Conservation (phyloP, 2,113 vertebrate species). For the Thoracochromis brauschi region DNA sequence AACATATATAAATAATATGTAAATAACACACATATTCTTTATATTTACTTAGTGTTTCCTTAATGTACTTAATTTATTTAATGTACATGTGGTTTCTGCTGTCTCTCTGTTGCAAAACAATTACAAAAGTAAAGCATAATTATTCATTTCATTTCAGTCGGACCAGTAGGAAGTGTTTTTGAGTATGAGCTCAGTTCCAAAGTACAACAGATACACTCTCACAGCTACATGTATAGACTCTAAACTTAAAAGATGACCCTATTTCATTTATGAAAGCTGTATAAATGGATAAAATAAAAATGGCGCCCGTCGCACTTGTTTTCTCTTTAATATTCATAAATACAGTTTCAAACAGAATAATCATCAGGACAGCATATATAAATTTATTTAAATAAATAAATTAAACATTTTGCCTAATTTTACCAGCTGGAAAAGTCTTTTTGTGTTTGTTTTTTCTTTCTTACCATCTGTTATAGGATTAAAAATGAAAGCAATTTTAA, state of each 20-base stretch:
- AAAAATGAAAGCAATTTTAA: not conserved
- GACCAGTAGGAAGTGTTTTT: not conserved
- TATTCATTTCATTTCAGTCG: not conserved
- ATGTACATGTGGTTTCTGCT: not conserved
- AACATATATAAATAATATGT: not conserved
- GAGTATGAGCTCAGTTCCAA: not conserved
- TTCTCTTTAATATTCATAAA: not conserved
- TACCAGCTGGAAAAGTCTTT: not conserved
- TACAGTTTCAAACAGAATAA: not conserved
- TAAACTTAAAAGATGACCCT: not conserved
- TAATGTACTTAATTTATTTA: not conserved
- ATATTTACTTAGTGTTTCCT: not conserved
- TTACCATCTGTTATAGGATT: not conserved
- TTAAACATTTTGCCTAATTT: not conserved
- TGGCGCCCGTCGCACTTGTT: not conserved
- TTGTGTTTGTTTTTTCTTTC: not conserved
- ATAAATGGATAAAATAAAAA: not conserved
- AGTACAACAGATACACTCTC: not conserved
- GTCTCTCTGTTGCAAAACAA: not conserved
- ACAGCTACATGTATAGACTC: not conserved
- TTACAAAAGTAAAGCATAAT: not conserved
- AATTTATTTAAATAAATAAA: not conserved
- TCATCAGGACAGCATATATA: not conserved
- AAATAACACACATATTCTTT: not conserved
- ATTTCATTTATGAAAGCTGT: not conserved